phyloP scores from a whole-genome alignment of 2,888 invertebrate species.

The Drosophila longiperda region DNA sequence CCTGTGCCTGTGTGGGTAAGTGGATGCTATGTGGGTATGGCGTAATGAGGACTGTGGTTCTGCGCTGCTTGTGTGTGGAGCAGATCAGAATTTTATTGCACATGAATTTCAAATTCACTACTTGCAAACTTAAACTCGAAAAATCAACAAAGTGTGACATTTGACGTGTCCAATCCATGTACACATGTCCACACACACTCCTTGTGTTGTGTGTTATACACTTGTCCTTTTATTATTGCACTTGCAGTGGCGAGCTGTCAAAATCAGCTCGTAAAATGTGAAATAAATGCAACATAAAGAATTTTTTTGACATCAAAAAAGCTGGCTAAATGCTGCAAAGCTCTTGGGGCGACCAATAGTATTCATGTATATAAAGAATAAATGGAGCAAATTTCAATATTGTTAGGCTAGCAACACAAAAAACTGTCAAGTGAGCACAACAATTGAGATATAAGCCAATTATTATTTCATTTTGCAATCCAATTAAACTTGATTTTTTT shows the following conservation, averaged over 20 bases:
- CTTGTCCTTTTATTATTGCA: conserved; percentile 47
- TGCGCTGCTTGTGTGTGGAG: conserved; percentile 19
- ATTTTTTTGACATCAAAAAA: conserved; percentile 9
- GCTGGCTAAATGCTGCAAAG: neutral
- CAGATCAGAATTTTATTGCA: conserved; percentile 63
- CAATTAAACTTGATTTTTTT: conserved; percentile 2
- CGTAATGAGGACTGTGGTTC: conserved; percentile 49
- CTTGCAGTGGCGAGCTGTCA: conserved; percentile 34
- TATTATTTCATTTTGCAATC: conserved; percentile 16
- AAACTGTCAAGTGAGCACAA: neutral
- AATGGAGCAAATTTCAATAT: conserved; percentile 4
- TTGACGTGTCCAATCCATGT: conserved; percentile 32
- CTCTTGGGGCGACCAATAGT: no score
- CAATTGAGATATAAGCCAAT: neutral
- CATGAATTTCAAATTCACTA: conserved; percentile 56
- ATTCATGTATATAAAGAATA: neutral
- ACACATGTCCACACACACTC: conserved; percentile 1
- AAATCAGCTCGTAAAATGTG: conserved; percentile 44
- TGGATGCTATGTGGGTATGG: conserved; percentile 13
- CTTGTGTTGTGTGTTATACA: conserved; percentile 11
- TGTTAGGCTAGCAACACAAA: conserved; percentile 1
- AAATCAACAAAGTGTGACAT: conserved; percentile 55
- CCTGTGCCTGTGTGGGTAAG: conserved; percentile 1
- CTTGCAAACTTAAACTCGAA: conserved; percentile 35
- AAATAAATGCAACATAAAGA: conserved; percentile 47